phyloP scores from a whole-genome alignment of 2,113 vertebrate species.

The Turdus rufiventris region DNA sequence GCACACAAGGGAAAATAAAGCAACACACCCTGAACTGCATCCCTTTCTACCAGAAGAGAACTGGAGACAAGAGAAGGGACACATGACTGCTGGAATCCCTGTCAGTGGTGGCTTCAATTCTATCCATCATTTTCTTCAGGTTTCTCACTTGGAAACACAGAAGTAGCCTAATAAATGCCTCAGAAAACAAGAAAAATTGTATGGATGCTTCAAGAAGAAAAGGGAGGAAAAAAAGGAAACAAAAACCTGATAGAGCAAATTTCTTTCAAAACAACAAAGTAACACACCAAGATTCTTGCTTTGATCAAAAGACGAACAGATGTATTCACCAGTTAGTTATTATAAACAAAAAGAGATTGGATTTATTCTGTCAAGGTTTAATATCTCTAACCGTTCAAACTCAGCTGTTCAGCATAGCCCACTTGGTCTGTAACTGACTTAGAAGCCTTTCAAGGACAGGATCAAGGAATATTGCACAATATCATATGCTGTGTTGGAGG shows the following conservation, averaged over 20 bases:
- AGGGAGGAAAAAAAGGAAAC: not conserved
- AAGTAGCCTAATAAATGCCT: not conserved
- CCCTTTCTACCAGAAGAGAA: not conserved
- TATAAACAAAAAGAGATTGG: not conserved
- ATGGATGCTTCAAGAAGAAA: not conserved
- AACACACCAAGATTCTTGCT: not conserved
- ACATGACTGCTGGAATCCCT: not conserved
- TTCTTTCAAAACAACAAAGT: not conserved
- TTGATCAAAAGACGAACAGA: not conserved
- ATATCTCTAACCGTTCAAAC: not conserved
- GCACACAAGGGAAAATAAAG: not conserved
- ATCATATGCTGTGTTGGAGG: not conserved
- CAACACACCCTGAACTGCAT: not conserved
- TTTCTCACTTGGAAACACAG: not conserved
- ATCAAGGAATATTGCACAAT: not conserved
- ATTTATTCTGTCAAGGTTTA: not conserved
- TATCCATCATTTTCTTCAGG: not conserved
- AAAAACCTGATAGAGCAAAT: fast-evolving
- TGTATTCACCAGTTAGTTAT: not conserved
- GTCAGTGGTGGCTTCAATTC: not conserved
- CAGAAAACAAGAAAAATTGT: not conserved
- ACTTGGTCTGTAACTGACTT: not conserved
- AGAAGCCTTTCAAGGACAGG: not conserved
- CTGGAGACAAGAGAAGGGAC: not conserved
- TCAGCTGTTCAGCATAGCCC: not conserved